Conservation (phyloP, 2,113 vertebrate species). For the Athene cunicularia region DNA sequence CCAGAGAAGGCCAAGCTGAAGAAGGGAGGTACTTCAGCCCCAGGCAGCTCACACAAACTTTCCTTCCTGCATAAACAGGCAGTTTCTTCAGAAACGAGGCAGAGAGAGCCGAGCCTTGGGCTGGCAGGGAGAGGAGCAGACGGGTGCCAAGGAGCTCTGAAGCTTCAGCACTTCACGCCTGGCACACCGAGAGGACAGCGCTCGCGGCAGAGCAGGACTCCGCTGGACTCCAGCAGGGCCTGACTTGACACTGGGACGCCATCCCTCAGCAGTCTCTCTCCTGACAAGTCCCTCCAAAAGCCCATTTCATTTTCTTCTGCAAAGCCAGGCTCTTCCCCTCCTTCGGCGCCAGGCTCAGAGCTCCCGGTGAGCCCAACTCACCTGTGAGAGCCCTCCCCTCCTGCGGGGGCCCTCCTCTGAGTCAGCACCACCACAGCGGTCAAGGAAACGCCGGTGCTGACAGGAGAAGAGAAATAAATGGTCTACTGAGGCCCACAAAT, state of each 20-base stretch:
- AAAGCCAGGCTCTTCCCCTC: background rate
- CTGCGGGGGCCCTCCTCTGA: fast-evolving
- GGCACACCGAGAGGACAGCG: background rate
- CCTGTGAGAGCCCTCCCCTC: background rate
- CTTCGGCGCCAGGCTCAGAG: fast-evolving
- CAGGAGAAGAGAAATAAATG: background rate
- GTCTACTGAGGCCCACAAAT: background rate
- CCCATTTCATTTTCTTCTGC: background rate
- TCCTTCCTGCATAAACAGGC: background rate
- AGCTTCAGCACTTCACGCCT: background rate
- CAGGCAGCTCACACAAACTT: background rate
- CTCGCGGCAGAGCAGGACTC: background rate
- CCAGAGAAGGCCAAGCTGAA: background rate
- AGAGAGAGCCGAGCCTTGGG: background rate
- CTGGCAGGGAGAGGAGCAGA: background rate
- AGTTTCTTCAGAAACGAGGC: background rate
- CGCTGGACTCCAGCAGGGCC: background rate
- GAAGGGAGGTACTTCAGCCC: background rate
- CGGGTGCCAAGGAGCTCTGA: background rate
- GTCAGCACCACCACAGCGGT: fast-evolving
- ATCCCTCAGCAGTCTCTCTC: background rate
- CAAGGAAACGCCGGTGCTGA: background rate
- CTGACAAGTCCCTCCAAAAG: background rate
- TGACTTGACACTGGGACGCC: fast-evolving
- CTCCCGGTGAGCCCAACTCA: too few species aligned